Conservation (phyloP, 2,113 vertebrate species). For the Clupea harengus region DNA sequence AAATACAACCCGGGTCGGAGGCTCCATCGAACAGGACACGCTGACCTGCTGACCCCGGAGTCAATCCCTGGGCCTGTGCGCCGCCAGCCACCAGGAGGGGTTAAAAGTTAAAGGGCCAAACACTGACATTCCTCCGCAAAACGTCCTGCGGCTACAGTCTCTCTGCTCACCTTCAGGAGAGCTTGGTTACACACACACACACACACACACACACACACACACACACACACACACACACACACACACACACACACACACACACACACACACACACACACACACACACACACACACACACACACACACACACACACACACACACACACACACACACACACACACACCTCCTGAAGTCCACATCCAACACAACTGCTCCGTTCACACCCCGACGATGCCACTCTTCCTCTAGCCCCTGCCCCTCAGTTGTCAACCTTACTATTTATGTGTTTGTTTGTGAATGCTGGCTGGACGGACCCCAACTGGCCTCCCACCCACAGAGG, state of each 20-base stretch:
- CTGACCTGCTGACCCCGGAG: too few species aligned
- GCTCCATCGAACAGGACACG: not conserved
- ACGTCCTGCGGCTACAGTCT: slow-evolving; percentile 41
- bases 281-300: slow-evolving; percentile 28
- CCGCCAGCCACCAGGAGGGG: not conserved
- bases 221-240: not conserved
- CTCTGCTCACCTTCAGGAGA: not conserved
- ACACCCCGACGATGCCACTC: slow-evolving; percentile 30
- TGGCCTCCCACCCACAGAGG: slow-evolving; percentile 44
- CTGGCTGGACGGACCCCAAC: slow-evolving; percentile 46
- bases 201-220: too few species aligned
- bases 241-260: slow-evolving; percentile 21
- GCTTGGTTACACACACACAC: too few species aligned
- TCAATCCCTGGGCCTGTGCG: not conserved
- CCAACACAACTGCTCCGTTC: slow-evolving; percentile 56
- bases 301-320: too few species aligned
- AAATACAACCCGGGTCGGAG: not conserved
- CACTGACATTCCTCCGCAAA: slow-evolving; percentile 57
- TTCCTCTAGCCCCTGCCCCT: slow-evolving; percentile 22
- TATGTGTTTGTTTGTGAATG: slow-evolving; percentile 67
- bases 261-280: too few species aligned
- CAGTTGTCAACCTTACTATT: slow-evolving; percentile 62
- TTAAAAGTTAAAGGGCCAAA: slow-evolving; percentile 37
- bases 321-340: slow-evolving; percentile 26
- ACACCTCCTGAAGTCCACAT: slow-evolving; percentile 41